phyloP scores from a whole-genome alignment of 2,888 invertebrate species.

The Erebia palarica region DNA sequence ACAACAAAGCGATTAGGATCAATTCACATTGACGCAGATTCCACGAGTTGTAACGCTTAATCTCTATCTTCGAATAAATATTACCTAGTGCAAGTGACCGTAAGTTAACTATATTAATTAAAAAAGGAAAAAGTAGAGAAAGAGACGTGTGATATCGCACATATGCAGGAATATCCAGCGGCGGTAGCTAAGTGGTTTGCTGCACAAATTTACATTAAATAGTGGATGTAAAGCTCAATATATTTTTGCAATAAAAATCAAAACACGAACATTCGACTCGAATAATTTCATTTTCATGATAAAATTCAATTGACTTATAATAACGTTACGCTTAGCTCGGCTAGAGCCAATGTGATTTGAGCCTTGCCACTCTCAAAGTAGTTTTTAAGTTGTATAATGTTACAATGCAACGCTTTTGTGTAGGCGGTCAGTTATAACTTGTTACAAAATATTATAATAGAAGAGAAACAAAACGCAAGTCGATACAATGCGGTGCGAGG shows the following conservation, averaged over 20 bases:
- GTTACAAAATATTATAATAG: slow-evolving; percentile 20
- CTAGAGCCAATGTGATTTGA: neutral
- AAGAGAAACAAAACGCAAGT: slow-evolving; percentile 16
- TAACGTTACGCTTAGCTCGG: neutral
- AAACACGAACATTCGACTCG: too few relatives aligned
- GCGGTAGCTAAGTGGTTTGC: neutral
- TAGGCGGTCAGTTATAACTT: slow-evolving; percentile 7
- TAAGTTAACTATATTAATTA: too few relatives aligned
- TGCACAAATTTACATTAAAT: neutral
- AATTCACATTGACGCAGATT: neutral
- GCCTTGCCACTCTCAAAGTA: neutral
- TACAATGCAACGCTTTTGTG: slow-evolving; percentile 44
- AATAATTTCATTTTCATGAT: too few relatives aligned
- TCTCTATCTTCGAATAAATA: too few relatives aligned
- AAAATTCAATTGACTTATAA: neutral
- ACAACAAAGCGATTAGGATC: neutral
- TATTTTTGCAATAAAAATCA: too few relatives aligned
- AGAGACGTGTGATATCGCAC: too few relatives aligned
- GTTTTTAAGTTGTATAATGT: neutral
- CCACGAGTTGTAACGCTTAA: too few relatives aligned
- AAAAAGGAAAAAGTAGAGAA: too few relatives aligned
- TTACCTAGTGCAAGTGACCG: too few relatives aligned
- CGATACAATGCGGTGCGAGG: slow-evolving; percentile 41
- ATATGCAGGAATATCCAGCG: too few relatives aligned
- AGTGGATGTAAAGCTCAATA: neutral